phyloP scores from a whole-genome alignment of 2,113 vertebrate genomes.

The Cisticola juncidis region DNA sequence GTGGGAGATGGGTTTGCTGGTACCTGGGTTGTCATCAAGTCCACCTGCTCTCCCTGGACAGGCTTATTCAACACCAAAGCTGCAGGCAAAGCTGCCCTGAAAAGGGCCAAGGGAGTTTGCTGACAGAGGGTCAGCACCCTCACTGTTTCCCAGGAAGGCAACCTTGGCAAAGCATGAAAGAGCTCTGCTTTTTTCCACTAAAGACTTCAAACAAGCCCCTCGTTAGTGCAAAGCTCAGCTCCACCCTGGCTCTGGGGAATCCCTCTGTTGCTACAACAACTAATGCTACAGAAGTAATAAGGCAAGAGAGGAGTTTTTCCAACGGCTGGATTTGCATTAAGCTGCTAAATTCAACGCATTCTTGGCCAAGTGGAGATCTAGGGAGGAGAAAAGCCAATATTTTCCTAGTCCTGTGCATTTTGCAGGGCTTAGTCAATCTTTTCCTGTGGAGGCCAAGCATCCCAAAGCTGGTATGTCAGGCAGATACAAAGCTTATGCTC shows the following conservation, averaged over 20 bases:
- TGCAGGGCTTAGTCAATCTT: neutral
- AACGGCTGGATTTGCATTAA: neutral
- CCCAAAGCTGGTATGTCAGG: neutral
- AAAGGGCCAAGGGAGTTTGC: neutral
- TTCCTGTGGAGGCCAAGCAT: neutral
- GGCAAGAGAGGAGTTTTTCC: neutral
- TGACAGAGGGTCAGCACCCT: neutral
- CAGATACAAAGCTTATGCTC: neutral
- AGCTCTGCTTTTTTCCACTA: neutral
- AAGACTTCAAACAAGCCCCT: neutral
- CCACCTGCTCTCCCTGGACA: neutral
- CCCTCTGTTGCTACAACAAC: conserved; percentile 1
- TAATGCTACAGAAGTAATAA: neutral
- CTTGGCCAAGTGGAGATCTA: neutral
- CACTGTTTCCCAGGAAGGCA: neutral
- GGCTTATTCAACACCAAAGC: neutral
- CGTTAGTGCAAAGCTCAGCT: neutral
- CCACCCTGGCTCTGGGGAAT: neutral
- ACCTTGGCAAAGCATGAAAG: neutral
- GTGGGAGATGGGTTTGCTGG: neutral
- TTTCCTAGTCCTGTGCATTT: neutral
- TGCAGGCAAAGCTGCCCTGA: neutral
- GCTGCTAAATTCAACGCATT: neutral
- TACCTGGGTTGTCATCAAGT: neutral
- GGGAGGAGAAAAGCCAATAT: neutral